Evolutionary conservation across 2,888 invertebrate species (phyloP).

Genomic region (Drosophila suboccidentalis): DNA sequence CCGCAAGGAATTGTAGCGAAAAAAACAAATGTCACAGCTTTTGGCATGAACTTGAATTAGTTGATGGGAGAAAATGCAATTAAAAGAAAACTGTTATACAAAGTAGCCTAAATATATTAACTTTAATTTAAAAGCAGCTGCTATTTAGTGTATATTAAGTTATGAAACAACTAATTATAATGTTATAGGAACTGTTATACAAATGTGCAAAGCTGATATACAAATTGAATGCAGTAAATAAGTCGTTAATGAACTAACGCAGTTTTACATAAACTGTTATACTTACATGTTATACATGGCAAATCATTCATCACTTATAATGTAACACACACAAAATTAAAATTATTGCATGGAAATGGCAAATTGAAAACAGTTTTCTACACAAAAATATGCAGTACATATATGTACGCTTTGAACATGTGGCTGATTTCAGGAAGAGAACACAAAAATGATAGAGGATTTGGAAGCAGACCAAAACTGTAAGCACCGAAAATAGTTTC

Average conservation of each 20-base stretch:
- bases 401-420: background rate
- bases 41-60: background rate
- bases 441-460: background rate
- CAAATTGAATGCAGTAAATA: too few species aligned
- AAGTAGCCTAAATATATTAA: too few species aligned
- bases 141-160: too few species aligned
- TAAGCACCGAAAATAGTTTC: constrained; percentile 45
- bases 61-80: too few species aligned
- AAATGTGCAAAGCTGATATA: too few species aligned
- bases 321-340: background rate
- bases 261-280: too few species aligned
- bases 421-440: background rate
- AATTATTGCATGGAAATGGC: constrained; percentile 3
- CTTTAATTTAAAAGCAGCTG: too few species aligned
- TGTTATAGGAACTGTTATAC: too few species aligned
- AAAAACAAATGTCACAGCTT: background rate
- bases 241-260: too few species aligned
- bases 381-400: constrained; percentile 3
- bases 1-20: background rate
- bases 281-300: too few species aligned
- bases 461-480: constrained; percentile 38
- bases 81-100: background rate
- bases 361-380: constrained; percentile 16
- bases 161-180: too few species aligned
- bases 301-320: background rate